phyloP scores from a whole-genome alignment of 2,113 vertebrate species.

The Hypanus sabinus region DNA sequence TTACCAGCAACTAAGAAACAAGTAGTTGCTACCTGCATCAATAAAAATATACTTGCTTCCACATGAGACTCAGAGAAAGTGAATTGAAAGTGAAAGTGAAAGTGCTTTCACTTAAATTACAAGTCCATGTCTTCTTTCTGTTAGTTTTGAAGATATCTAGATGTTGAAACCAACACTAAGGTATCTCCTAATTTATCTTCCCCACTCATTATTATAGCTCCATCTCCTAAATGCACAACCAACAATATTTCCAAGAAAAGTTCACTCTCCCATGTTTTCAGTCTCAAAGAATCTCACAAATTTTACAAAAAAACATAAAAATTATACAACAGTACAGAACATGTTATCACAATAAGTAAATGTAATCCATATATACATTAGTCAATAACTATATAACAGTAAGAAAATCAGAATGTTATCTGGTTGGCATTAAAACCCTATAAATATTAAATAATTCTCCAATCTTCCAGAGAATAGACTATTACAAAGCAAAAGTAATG shows the following conservation, averaged over 20 bases:
- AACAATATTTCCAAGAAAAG: not conserved
- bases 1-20: too few relatives aligned
- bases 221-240: not conserved
- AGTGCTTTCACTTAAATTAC: not conserved
- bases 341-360: not conserved
- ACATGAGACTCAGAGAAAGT: not conserved
- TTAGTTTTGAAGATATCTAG: not conserved
- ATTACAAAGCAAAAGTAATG: too few relatives aligned
- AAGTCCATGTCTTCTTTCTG: not conserved
- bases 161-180: too few relatives aligned
- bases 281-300: not conserved
- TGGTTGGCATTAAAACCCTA: not conserved
- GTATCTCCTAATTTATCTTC: too few relatives aligned
- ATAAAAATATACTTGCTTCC: not conserved
- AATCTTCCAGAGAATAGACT: not conserved
- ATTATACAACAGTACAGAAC: not conserved
- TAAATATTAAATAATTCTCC: not conserved
- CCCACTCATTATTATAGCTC: not conserved
- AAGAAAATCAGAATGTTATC: not conserved
- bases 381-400: not conserved
- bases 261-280: not conserved
- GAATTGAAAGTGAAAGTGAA: not conserved
- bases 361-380: not conserved
- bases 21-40: too few relatives aligned
- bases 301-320: not conserved